Evolutionary conservation across 2,888 invertebrate genomes (phyloP).

Genomic region (Chrysopilus asiliformis): DNA sequence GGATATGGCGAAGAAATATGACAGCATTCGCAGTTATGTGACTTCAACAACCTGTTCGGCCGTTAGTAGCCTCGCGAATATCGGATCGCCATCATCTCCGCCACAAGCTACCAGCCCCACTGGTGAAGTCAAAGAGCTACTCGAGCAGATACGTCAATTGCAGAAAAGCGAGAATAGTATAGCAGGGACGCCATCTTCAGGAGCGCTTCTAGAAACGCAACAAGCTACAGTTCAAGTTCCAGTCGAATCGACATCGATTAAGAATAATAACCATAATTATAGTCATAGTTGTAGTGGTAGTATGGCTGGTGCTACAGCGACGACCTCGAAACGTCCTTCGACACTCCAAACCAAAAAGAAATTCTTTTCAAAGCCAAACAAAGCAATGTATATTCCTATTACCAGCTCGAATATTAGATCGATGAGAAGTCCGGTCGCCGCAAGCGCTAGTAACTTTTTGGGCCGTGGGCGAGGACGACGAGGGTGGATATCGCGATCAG

Average conservation of each 20-base stretch:
- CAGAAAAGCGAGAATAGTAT: slow-evolving; percentile 40
- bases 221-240: background rate
- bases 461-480: slow-evolving; percentile 36
- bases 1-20: slow-evolving; percentile 23
- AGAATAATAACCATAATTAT: background rate
- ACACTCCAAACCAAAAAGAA: slow-evolving; percentile 33
- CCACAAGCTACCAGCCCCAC: slow-evolving; percentile 75
- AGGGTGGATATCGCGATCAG: slow-evolving; percentile 59
- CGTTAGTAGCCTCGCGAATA: slow-evolving; percentile 53
- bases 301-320: slow-evolving; percentile 17
- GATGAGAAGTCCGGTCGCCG: slow-evolving; percentile 31
- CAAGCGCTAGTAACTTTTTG: slow-evolving; percentile 28
- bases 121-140: slow-evolving; percentile 54
- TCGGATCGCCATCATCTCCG: slow-evolving; percentile 57
- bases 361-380: slow-evolving; percentile 44
- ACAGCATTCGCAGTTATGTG: slow-evolving; percentile 29
- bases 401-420: slow-evolving; percentile 23
- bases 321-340: slow-evolving; percentile 21
- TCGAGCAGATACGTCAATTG: slow-evolving; percentile 57
- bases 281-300: too few species aligned
- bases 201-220: slow-evolving; percentile 11
- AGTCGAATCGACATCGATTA: background rate
- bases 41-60: slow-evolving; percentile 48
- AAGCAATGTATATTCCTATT: slow-evolving; percentile 57
- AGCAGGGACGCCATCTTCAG: slow-evolving; percentile 16